phyloP scores from a whole-genome alignment of 2,888 invertebrate species.

The Scrobipalpa atriplicella region DNA sequence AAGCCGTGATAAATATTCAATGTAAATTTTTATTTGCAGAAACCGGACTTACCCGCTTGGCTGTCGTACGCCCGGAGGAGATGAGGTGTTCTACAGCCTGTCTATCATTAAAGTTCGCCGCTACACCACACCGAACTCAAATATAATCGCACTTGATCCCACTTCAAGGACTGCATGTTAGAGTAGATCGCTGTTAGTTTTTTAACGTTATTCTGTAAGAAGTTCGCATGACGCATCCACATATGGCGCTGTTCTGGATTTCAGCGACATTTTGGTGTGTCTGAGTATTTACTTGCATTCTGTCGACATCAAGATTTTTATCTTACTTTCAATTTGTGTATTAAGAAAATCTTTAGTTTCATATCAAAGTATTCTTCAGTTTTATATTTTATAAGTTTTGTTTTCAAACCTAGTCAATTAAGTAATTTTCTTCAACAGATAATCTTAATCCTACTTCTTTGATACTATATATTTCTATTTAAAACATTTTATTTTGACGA shows the following conservation, averaged over 20 bases:
- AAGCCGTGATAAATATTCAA: too few relatives aligned
- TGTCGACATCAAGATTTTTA: too few relatives aligned
- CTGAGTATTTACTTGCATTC: not conserved
- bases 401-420: too few relatives aligned
- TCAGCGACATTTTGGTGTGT: not conserved
- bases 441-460: too few relatives aligned
- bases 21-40: constrained; percentile 52
- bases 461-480: too few relatives aligned
- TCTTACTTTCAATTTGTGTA: too few relatives aligned
- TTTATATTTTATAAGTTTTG: too few relatives aligned
- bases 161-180: constrained; percentile 25
- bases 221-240: not conserved
- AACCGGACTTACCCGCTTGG: constrained; percentile 75
- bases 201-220: too few relatives aligned
- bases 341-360: too few relatives aligned
- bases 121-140: constrained; percentile 44
- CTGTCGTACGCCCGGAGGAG: constrained; percentile 97
- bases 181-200: constrained; percentile 18
- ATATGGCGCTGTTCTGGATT: not conserved
- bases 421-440: too few relatives aligned
- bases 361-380: too few relatives aligned
- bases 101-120: constrained; percentile 1
- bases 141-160: constrained; percentile 31
- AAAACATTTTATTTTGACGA: too few relatives aligned
- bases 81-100: constrained; percentile 91